Percentiles rank a stretch among this genome's conserved stretches.
Evolutionary conservation across 2,888 invertebrate species (phyloP).

Genomic region (Euplexia lucipara): DNA sequence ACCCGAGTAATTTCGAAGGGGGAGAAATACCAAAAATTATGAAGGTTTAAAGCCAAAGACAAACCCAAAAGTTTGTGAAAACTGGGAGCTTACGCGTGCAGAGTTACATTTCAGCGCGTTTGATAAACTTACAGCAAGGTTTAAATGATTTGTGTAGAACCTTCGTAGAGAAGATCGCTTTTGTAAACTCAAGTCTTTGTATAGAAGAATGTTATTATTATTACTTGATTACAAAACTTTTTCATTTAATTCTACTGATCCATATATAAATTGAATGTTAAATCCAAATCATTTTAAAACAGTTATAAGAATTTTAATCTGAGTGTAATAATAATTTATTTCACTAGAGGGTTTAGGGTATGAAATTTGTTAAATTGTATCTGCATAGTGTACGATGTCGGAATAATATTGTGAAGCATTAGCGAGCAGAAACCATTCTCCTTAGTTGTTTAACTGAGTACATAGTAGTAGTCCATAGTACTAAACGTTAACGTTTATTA

Average conservation of each 20-base stretch:
- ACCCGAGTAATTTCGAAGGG: not conserved
- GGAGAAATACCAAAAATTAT: not conserved
- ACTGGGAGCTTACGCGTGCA: not conserved
- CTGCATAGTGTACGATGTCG: not conserved
- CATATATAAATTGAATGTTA: not conserved
- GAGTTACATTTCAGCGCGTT: not conserved
- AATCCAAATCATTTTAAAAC: not conserved
- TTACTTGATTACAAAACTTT: not conserved
- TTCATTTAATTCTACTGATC: not conserved
- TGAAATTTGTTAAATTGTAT: not conserved
- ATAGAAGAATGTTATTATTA: not conserved
- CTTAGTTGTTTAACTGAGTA: constrained; percentile 2
- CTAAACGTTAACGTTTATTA: not conserved
- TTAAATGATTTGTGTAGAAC: not conserved
- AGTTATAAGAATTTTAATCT: not conserved
- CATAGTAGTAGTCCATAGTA: not conserved
- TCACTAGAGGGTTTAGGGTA: not conserved
- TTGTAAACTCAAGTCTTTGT: not conserved
- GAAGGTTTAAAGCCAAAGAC: not conserved
- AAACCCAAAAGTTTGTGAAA: constrained; percentile 14
- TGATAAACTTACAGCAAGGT: constrained; percentile 6
- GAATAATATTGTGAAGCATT: constrained; percentile 6
- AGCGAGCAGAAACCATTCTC: not conserved
- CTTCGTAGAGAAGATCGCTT: not conserved
- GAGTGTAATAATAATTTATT: not conserved